These are phyloP conservation scores for Pipa parva DNA, from an alignment of 2,113 vertebrate species.

Conservation along the genomic window DNA sequence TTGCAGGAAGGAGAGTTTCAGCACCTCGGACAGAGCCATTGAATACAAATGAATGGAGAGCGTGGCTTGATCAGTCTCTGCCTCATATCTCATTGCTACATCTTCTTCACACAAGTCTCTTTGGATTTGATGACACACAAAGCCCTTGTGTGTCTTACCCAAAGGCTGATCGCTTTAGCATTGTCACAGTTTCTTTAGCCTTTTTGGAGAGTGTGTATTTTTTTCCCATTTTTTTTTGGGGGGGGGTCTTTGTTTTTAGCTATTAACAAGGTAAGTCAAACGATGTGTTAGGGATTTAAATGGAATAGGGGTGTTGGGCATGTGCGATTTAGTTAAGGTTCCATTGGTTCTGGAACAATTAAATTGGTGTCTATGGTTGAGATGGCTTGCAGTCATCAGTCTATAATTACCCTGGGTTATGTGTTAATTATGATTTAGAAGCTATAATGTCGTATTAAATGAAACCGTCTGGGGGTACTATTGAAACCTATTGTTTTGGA, in stretches of 20 bases:
- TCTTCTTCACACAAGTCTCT: not conserved
- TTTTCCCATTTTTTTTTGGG: not conserved
- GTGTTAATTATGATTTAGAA: not conserved
- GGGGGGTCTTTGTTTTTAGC: slow-evolving; percentile 76
- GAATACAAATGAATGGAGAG: slow-evolving; percentile 46
- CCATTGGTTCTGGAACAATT: no score
- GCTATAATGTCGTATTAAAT: slow-evolving; percentile 1
- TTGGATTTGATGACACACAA: slow-evolving; percentile 9
- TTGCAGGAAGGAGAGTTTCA: slow-evolving; percentile 71
- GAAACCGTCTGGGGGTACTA: slow-evolving; percentile 1
- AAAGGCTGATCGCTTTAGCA: not conserved
- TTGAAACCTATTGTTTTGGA: slow-evolving; percentile 6
- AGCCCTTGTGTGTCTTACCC: not conserved
- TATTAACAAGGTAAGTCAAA: slow-evolving; percentile 85
- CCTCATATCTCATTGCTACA: not conserved
- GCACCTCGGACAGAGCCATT: slow-evolving; percentile 89
- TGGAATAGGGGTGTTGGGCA: not conserved
- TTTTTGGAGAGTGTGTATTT: not conserved
- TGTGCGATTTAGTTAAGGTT: not conserved
- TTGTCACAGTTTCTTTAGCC: not conserved
- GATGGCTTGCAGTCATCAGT: not conserved
- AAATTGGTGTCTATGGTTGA: no score
- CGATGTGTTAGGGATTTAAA: not conserved
- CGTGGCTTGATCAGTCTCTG: slow-evolving; percentile 4
- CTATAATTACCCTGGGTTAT: not conserved